Base-by-base conservation (phyloP, 2,113 vertebrate species). In the Zosterops lateralis region DNA sequence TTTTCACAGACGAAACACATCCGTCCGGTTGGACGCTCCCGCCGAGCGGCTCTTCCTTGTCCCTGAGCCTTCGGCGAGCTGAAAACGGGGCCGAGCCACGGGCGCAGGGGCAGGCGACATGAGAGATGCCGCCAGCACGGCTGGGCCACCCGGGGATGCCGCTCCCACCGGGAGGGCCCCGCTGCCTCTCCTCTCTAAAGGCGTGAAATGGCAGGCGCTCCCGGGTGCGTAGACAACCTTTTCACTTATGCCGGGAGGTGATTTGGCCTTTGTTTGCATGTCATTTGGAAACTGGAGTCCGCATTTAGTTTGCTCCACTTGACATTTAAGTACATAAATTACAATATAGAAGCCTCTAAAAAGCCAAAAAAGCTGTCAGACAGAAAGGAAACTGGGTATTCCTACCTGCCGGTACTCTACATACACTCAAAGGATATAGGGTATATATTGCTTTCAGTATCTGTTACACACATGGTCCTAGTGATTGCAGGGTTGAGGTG, bases 11-110 rank as follows among this genome's bases (percentile, higher is more conserved):
- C 17, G 6, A 58, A 58, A 10, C 45, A 1, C 16, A 17, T 48
- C 1, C 0, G 45, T 26, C 25, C 0, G 0, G 10, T 48, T 18
- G 5, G 14, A 7, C 0, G 1, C 12, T n/a, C 7, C 21, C 3
- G 16, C 28, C 6, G 1, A n/a, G 32, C 4, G 1, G 32, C 48
- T 32, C 22, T 73, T 20, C 28, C 28, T 8, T 5, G 9, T 31
- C 38, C 17, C 38, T 5, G 2, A 5, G 12, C 17, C 8, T 16
- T 10, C 12, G 3, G 4, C 56, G 5, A 31, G 1, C 17, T 4
- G 26, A 14, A 25, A 25, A 56, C 4, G 3, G 10, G 6, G 25
- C 40, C 1, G 17, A 26, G 50, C 1, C 4, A 4, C 3, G 10
- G 24, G 56, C 4, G 0, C 5, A 4, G 19, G 42, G 16, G 3